Evolutionary conservation across 2,888 invertebrate genomes (phyloP), one percentile per base, ranked within the genome.

Genomic region (Lamellibrachia columna): DNA sequence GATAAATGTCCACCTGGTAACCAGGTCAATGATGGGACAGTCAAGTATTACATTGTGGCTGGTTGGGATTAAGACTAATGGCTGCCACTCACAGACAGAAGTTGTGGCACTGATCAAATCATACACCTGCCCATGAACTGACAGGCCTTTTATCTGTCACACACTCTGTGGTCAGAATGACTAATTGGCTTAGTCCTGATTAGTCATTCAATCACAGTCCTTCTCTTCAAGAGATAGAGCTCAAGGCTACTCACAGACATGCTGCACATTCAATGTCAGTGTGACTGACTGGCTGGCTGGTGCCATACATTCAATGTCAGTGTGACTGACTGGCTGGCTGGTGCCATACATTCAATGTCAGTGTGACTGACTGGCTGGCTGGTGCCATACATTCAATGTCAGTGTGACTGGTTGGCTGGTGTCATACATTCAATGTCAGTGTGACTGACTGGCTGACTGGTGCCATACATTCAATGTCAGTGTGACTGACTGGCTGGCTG

Each of bases 71-170:
- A 58, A 8, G 58, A 58, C 58, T 58, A 58, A 58, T 58, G 58
- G 58, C 58, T 7, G 58, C 58, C 58, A 58, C 8, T 58, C 15
- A 75, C 75, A 15, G n/a, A n/a, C 75, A 75, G 75, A 11, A 11
- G 22, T n/a, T 22, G 75, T 22, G 75, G 22, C 75, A 75, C 75
- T 75, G 75, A 75, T 75, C 75, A 75, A 22, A 75, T 75, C 75
- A 22, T 4, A 75, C 75, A 75, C 75, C 75, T 75, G 75, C 6
- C 75, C 22, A 22, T 15, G 2, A n/a, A 22, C 15, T 75, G 75
- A 75, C n/a, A 75, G 75, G 75, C 75, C 75, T 75, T 75, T 75
- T 75, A 75, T 75, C 75, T 75, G n/a, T 75, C 75, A 75, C 75
- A 3, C 3, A n/a, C 75, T 22, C 22, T 75, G 75, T 75, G 22